Conservation (phyloP, 2,888 invertebrate genomes). For the Philopedon plagiatum region DNA sequence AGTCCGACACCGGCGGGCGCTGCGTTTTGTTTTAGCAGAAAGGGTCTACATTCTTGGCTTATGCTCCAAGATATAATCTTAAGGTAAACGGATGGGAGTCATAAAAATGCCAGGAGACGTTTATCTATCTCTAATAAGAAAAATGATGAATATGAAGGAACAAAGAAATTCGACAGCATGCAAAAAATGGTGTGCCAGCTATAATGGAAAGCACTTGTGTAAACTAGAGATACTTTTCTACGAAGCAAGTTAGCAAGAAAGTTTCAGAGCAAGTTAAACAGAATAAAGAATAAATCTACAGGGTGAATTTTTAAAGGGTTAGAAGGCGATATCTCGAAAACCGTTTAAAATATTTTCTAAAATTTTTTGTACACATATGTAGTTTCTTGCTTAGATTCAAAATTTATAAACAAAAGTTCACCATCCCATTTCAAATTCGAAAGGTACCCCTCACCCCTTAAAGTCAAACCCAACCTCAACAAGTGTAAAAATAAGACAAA, state of each 20-base stretch:
- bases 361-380: too few relatives aligned
- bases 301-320: too few relatives aligned
- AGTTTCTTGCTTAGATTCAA: too few relatives aligned
- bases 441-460: too few relatives aligned
- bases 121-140: conserved; percentile 53
- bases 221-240: background rate
- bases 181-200: conserved; percentile 12
- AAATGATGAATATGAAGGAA: conserved; percentile 45
- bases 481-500: too few relatives aligned
- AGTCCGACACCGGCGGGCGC: conserved; percentile 56
- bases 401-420: too few relatives aligned
- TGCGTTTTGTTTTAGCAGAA: conserved; percentile 54
- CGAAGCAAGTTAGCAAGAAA: background rate
- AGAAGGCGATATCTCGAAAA: too few relatives aligned
- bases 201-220: background rate
- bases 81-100: conserved; percentile 54
- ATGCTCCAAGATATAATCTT: conserved; percentile 52
- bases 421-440: too few relatives aligned
- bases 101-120: conserved; percentile 54
- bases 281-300: too few relatives aligned
- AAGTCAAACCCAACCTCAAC: too few relatives aligned
- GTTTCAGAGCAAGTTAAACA: too few relatives aligned
- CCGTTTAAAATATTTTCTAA: too few relatives aligned
- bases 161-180: conserved; percentile 23
- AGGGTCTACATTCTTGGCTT: conserved; percentile 47